Evolutionary conservation across 2,888 invertebrate genomes (phyloP), one percentile per base, ranked within the genome.

Genomic region (Chouioia cunea): DNA sequence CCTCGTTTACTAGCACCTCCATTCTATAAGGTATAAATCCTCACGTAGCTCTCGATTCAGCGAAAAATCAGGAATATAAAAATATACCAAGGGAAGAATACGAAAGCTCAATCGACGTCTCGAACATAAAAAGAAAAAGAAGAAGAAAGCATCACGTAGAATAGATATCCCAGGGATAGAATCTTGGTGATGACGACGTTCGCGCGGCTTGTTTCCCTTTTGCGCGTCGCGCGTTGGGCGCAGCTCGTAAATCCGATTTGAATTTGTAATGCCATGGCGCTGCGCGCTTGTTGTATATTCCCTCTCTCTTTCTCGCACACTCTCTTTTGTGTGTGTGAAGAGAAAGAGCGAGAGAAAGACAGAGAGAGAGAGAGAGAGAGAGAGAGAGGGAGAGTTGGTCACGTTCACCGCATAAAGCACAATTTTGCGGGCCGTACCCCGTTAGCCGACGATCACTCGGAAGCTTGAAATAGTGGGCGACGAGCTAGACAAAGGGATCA

Each of bases 401-500:
- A 82, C 82, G 82, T 82, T 76, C 72, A 73, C 74, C 79, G 77
- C 80, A 79, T 82, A 82, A 82, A 82, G 76, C 78, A 82, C 76
- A 78, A 76, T 81, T 79, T 77, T 75, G 75, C 71, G 74, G 74
- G 76, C 76, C 73, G 59, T 16, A 47, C 36, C 36, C 46, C 54
- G 63, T 63, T 64, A 59, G 54, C 52, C 47, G 48, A 56, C 36
- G 43, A 54, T 56, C 54, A 64, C 59, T 63, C 44, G 47, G 63
- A 27, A 59, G 60, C 64, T 54, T 63, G 36, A 52, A 57, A 53
- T 43, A 58, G 23, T 16, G 47, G 27, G 14, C 27, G 10, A 4
- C 27, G 48, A 1, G 46, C 27, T 16, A 22, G 23, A 44, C 18
- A 60, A 36, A 18, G 44, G 16, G 47, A 52, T 23, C n/a, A 15